Percentiles rank a stretch among this genome's conserved stretches.
Evolutionary conservation across 2,797 vertebrate genomes (phyloP).

Genomic region (Melanotaenia trifasciata): DNA sequence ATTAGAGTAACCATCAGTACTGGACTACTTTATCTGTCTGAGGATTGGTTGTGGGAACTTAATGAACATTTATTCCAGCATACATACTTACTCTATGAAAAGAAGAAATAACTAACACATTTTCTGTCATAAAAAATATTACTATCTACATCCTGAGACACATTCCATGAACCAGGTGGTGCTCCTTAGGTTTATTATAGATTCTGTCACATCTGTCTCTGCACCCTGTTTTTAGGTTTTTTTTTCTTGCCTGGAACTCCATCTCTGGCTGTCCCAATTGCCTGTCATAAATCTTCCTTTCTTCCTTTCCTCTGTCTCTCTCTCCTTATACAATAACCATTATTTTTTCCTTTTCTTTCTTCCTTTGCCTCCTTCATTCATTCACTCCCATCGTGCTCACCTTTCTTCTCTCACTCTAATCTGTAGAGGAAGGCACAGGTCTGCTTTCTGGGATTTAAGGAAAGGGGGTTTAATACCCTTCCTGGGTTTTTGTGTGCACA

Average conservation of each 20-base stretch:
- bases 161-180: not conserved
- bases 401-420: constrained; percentile 57
- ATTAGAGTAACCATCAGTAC: not conserved
- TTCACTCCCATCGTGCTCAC: constrained; percentile 39
- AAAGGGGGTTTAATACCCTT: constrained; percentile 63
- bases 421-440: constrained; percentile 47
- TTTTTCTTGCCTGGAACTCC: not conserved
- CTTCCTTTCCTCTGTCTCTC: not conserved
- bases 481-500: constrained; percentile 22
- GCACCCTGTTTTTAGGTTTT: constrained; percentile 9
- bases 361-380: constrained; percentile 33
- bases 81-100: constrained; percentile 11
- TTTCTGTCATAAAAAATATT: constrained; percentile 15
- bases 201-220: constrained; percentile 15
- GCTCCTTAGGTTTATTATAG: not conserved
- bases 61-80: constrained; percentile 4
- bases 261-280: constrained; percentile 21
- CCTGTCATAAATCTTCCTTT: constrained; percentile 7
- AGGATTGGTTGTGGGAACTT: constrained; percentile 1
- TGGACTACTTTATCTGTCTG: constrained; percentile 2
- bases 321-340: constrained; percentile 4
- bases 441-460: constrained; percentile 63
- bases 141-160: not conserved
- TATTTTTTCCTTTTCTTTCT: constrained; percentile 13
- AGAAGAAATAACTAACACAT: constrained; percentile 9